Conservation (phyloP, 2,797 vertebrate species). For the Coluber constrictor region DNA sequence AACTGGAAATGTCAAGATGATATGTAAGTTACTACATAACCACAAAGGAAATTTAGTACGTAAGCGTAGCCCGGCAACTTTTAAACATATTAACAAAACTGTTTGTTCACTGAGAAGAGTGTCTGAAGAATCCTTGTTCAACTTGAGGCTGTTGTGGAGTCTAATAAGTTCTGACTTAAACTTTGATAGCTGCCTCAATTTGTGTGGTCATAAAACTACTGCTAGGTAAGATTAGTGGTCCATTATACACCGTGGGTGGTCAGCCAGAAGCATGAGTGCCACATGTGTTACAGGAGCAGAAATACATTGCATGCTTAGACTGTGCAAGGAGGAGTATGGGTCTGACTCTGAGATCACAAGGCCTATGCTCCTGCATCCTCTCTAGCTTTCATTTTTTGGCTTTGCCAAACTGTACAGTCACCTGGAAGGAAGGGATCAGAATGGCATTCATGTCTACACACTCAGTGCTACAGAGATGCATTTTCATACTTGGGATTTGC, state of each 20-base stretch:
- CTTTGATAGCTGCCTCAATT: not conserved
- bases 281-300: not conserved
- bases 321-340: not conserved
- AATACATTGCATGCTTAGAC: not conserved
- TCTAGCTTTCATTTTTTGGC: not conserved
- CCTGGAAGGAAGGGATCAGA: not conserved
- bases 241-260: not conserved
- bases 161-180: not conserved
- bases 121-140: not conserved
- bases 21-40: constrained; percentile 27
- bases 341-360: not conserved
- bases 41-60: constrained; percentile 8
- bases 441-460: not conserved
- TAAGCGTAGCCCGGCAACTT: rapidly evolving
- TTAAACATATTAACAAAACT: constrained; percentile 8
- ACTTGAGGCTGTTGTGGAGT: not conserved
- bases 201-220: constrained; percentile 9
- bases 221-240: not conserved
- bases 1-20: constrained; percentile 12
- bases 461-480: not conserved
- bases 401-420: not conserved
- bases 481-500: not conserved
- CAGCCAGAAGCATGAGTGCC: not conserved
- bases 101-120: not conserved
- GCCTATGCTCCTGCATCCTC: not conserved